Conservation (phyloP, 2,113 vertebrate genomes). For the Thryonomys swinderianus region DNA sequence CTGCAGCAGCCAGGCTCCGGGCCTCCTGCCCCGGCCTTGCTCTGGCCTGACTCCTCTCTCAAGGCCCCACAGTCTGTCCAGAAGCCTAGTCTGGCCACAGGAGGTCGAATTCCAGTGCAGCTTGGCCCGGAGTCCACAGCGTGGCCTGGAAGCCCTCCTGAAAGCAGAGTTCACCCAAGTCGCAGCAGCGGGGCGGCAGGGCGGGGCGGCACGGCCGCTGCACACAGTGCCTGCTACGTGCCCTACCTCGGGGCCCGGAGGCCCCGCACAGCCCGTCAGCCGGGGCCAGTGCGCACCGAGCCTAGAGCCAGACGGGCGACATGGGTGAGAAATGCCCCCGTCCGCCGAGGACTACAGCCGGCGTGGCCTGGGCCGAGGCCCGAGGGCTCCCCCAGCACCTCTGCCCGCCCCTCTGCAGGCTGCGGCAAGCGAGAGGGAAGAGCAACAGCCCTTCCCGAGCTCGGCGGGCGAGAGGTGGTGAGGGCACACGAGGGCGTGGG, state of each 20-base stretch:
- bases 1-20: no score
- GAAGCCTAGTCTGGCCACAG: not conserved
- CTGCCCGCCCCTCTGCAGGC: not conserved
- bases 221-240: no score
- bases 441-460: not conserved
- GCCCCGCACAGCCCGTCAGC: no score
- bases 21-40: not conserved
- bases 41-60: not conserved
- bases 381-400: not conserved
- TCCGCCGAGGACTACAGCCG: not conserved
- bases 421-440: not conserved
- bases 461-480: not conserved
- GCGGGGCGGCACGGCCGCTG: no score
- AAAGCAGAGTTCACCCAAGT: not conserved
- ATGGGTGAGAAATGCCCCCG: not conserved
- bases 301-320: not conserved
- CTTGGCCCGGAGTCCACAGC: not conserved
- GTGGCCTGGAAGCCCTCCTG: not conserved
- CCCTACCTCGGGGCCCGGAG: no score
- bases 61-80: not conserved
- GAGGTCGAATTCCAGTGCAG: not conserved
- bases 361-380: not conserved
- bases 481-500: not conserved
- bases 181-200: not conserved
- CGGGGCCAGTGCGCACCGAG: no score